A percentile compares a stretch with the other conserved stretches of the same genome.
Conservation (phyloP, 2,113 vertebrate genomes). For the Rhipidura dahli region DNA sequence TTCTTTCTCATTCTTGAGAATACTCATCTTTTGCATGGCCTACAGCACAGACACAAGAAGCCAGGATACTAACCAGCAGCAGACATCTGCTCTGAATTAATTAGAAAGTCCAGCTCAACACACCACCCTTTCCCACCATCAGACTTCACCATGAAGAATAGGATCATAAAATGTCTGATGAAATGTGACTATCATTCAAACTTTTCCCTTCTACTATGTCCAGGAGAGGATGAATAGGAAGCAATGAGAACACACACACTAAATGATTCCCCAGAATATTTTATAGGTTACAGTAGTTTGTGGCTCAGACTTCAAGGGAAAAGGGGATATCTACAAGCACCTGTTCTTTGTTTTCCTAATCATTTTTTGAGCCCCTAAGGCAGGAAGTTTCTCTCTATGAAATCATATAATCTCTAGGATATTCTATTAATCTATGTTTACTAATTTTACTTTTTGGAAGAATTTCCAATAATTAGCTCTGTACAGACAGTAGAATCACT, state of each 20-base stretch:
- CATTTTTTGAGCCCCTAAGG: background rate
- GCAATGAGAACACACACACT: background rate
- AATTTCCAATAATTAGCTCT: background rate
- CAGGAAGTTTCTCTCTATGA: background rate
- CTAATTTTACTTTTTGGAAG: background rate
- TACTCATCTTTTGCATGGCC: background rate
- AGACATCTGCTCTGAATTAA: background rate
- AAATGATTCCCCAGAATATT: background rate
- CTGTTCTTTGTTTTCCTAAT: background rate
- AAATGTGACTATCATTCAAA: background rate
- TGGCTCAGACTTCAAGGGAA: background rate
- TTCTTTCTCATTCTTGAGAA: background rate
- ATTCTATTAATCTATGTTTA: background rate
- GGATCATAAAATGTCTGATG: background rate
- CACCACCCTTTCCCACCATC: background rate
- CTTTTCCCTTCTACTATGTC: background rate
- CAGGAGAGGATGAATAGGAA: background rate
- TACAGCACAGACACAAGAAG: background rate
- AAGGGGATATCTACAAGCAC: background rate
- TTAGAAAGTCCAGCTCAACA: background rate
- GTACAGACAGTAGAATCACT: background rate
- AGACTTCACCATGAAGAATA: background rate
- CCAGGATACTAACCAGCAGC: background rate
- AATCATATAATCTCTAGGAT: background rate
- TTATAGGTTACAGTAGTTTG: background rate